Conservation (phyloP, 2,888 invertebrate genomes). For the Ptilodon capucinus region DNA sequence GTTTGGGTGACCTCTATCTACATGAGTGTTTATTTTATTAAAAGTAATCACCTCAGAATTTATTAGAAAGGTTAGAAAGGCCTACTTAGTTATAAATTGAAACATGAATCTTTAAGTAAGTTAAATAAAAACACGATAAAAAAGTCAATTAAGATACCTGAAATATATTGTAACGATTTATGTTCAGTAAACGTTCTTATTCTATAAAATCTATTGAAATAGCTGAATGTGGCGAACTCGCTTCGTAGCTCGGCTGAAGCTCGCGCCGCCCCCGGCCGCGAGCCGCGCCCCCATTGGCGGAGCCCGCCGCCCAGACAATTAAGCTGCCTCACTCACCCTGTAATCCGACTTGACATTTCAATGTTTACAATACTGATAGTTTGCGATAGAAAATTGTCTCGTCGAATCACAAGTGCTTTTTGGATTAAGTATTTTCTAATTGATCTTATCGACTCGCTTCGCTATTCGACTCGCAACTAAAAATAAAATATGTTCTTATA, state of each 20-base stretch:
- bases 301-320: slow-evolving; percentile 71
- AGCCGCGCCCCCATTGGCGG: slow-evolving; percentile 62
- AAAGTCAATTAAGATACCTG: background rate
- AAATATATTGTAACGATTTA: background rate
- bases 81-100: too few relatives aligned
- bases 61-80: too few relatives aligned
- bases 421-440: too few relatives aligned
- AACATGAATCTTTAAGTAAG: too few relatives aligned
- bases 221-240: slow-evolving; percentile 60
- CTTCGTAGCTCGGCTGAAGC: slow-evolving; percentile 70
- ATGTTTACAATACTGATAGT: slow-evolving; percentile 66
- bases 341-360: slow-evolving; percentile 76
- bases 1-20: too few relatives aligned
- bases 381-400: slow-evolving; percentile 19
- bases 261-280: slow-evolving; percentile 62
- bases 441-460: too few relatives aligned
- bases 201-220: slow-evolving; percentile 35
- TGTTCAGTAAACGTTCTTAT: slow-evolving; percentile 27
- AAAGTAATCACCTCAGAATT: too few relatives aligned
- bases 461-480: too few relatives aligned
- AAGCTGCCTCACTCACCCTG: slow-evolving; percentile 64
- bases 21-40: too few relatives aligned
- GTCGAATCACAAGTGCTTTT: too few relatives aligned
- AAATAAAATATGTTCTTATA: too few relatives aligned
- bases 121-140: background rate